Evolutionary conservation across 2,888 invertebrate species (phyloP), one percentile per base, ranked within the genome.

Genomic region (Limnephilus marmoratus): DNA sequence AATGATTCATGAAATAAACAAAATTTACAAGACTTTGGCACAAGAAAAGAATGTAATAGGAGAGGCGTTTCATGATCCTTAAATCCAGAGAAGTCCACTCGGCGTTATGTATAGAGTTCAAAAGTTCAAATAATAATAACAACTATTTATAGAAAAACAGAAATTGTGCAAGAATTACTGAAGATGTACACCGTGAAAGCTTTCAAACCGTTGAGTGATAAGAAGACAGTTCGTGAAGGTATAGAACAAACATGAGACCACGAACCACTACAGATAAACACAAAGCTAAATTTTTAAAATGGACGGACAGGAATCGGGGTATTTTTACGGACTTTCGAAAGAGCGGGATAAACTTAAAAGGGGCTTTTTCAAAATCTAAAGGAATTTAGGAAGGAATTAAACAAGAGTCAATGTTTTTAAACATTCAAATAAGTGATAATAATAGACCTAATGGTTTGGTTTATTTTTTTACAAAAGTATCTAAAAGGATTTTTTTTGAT

Each of bases 21-120:
- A 92, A 92, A 91, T 91, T 92, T 92, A 93, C 93, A 93, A 93
- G 93, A 93, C 93, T 91, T 85, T 93, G 92, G 93, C 93, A 91
- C 93, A 93, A 93, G 93, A 93, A 91, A 93, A 93, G 93, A 93
- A 91, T 93, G 93, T 93, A 91, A 87, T 81, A 81, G 68, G 41
- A 81, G 88, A 45, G 49, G 29, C 41, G 86, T 29, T 68, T 68
- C n/a, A 68, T 68, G 24, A 24, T 68, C 68, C n/a, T 68, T 24
- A 24, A 68, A 24, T 68, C 68, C 68, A 68, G 68, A 68, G 5
- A 68, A 24, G 24, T 68, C 68, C 68, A 68, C 68, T 68, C 68
- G 68, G 68, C 68, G 68, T 68, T n/a, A 68, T 68, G 68, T 68
- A 68, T 24, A 68, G 68, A 68, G 68, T 68, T n/a, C 24, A 68